These are phyloP conservation scores for Ficedula albicollis DNA, from an alignment of 2,797 vertebrate species.

Conservation along the genomic window DNA sequence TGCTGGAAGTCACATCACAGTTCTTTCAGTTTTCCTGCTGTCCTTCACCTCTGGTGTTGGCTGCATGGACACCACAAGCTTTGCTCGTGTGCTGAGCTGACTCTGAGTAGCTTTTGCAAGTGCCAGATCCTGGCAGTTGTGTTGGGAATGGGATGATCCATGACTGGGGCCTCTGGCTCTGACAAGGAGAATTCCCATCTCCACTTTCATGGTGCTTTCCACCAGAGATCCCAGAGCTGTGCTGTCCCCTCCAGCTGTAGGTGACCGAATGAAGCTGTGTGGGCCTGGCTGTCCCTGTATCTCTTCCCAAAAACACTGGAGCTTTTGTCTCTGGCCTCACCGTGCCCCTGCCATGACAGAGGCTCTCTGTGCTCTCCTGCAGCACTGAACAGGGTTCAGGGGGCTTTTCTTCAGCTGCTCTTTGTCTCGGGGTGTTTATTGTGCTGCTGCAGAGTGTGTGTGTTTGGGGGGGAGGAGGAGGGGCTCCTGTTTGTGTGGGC, in stretches of 20 bases:
- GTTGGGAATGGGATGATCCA: neutral
- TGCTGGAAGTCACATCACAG: neutral
- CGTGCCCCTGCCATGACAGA: conserved; percentile 61
- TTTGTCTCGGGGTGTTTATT: conserved; percentile 38
- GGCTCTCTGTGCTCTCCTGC: conserved; percentile 67
- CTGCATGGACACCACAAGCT: neutral
- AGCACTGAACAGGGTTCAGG: conserved; percentile 21
- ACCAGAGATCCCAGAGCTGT: neutral
- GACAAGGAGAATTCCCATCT: neutral
- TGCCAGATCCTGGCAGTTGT: neutral
- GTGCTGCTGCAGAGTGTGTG: conserved; percentile 37
- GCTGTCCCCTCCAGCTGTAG: conserved; percentile 57
- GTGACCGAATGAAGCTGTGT: conserved; percentile 51
- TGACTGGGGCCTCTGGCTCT: accelerated
- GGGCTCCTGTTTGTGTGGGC: conserved; percentile 48
- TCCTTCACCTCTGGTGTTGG: neutral
- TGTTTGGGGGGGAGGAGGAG: conserved; percentile 42
- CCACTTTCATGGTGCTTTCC: neutral
- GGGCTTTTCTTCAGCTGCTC: conserved; percentile 71
- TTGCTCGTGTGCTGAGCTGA: neutral
- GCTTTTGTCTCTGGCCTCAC: conserved; percentile 71
- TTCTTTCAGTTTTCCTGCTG: neutral
- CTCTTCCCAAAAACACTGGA: conserved; percentile 70
- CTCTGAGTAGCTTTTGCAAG: accelerated
- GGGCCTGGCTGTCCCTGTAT: conserved; percentile 57